Conservation (phyloP, 2,797 vertebrate species). For the Aldrovandia affinis region DNA sequence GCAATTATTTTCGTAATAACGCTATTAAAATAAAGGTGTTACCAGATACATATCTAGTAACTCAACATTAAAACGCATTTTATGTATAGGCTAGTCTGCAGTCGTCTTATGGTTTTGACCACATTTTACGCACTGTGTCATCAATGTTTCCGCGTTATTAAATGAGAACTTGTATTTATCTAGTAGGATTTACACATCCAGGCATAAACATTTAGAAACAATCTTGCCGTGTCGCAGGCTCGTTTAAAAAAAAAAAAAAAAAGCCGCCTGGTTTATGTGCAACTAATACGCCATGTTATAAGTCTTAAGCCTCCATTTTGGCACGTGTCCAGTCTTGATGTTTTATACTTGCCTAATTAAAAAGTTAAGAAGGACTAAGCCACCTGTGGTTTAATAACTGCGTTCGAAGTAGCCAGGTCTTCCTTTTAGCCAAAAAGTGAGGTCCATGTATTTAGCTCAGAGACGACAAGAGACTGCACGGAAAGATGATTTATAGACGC, state of each 20-base stretch:
- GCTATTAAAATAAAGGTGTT: conserved; percentile 19
- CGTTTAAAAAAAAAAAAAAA: conserved; percentile 3
- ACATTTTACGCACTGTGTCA: neutral
- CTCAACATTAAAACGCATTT: conserved; percentile 8
- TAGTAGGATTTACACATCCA: neutral
- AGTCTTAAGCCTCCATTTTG: conserved; percentile 27
- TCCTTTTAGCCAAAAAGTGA: conserved; percentile 31
- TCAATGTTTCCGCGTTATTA: neutral
- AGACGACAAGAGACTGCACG: neutral
- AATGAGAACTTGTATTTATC: neutral
- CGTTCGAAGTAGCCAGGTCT: conserved; percentile 19
- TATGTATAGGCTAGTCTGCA: neutral
- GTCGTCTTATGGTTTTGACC: neutral
- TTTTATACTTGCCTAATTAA: conserved; percentile 20
- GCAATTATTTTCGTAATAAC: neutral
- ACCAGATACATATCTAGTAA: conserved; percentile 13
- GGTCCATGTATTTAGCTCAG: neutral
- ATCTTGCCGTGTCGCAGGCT: conserved; percentile 1
- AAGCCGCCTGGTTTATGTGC: conserved; percentile 15
- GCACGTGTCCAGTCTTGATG: conserved; percentile 24
- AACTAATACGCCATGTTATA: conserved; percentile 26
- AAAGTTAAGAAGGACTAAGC: conserved; percentile 31
- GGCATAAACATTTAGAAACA: neutral
- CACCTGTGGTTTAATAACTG: conserved; percentile 29
- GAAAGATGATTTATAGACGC: neutral